A percentile compares a stretch with the other conserved stretches of the same genome.
phyloP scores from a whole-genome alignment of 2,113 vertebrate species.

The Brevimyrus niger region DNA sequence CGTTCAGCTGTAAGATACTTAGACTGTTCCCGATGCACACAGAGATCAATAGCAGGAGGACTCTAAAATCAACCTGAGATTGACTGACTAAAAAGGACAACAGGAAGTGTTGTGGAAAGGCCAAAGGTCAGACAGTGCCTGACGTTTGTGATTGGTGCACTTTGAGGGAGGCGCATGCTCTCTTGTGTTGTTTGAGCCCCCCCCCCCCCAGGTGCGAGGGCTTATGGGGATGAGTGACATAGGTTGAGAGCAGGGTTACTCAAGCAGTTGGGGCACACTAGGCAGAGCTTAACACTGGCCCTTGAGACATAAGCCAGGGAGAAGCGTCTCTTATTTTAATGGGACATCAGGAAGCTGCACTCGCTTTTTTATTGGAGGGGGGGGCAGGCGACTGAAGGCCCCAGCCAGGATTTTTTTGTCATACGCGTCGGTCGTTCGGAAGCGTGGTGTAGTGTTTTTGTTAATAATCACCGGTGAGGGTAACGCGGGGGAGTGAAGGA shows the following conservation, averaged over 20 bases:
- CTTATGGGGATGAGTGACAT: not conserved
- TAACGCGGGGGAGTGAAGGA: slow-evolving; percentile 63
- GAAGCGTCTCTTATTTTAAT: not conserved
- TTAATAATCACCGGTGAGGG: not conserved
- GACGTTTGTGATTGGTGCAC: not conserved
- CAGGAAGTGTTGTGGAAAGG: not conserved
- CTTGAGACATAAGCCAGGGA: not conserved
- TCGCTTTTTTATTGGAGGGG: not conserved
- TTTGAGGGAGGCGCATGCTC: not conserved
- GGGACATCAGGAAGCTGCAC: not conserved
- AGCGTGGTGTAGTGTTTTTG: not conserved
- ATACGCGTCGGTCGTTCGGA: not conserved
- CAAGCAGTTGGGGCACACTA: not conserved
- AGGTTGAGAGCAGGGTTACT: not conserved
- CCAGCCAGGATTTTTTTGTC: not conserved
- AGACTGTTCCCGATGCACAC: not conserved
- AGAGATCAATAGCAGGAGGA: not conserved
- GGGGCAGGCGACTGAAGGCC: not conserved
- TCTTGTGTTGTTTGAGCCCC: not conserved
- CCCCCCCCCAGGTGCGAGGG: not conserved
- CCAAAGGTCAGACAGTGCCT: not conserved
- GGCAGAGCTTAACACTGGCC: not conserved
- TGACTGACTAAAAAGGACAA: not conserved
- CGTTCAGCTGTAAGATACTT: not conserved
- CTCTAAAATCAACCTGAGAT: not conserved